Evolutionary conservation across 2,888 invertebrate species (phyloP), one percentile per base, ranked within the genome.

Genomic region (Standfussiana lucernea): DNA sequence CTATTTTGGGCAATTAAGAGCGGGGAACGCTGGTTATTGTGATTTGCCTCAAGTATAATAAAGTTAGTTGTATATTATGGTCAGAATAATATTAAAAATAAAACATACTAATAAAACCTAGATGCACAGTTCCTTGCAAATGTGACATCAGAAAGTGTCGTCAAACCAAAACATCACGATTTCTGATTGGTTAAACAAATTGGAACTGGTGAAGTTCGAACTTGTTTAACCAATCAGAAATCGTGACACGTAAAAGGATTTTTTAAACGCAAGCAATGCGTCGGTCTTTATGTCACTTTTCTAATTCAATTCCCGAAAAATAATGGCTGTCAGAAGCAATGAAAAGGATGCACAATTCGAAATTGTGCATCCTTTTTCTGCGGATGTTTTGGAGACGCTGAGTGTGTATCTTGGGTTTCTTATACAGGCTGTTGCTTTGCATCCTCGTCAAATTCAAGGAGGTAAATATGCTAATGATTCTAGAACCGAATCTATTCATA

Each of bases 11-110:
- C 59, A 59, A 62, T 67, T 61, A 61, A 42, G 45, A 78, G 50
- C 45, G 59, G 10, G 32, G 8, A 59, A 59, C 21, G 59, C 53
- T 47, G 35, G 37, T 64, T 79, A 45, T 69, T 82, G 68, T 80
- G 35, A 76, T 68, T 77, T 45, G 28, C n/a, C 32, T 82, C 15
- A 13, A 64, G 0, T 53, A 32, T 45, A 62, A 79, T 62, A 53
- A 47, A 21, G n/a, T 40, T 78, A 50, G 42, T 53, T 8, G 21
- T 50, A 50, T 18, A 28, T 50, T 24, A 47, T n/a, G 37, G 24
- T 53, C 15, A 50, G 28, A 13, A 42, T 62, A 67, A 40, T 53
- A 40, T 8, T 10, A 4, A 53, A 47, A 64, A 53, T 11, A n/a
- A 32, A 6, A 7, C 32, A 32, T 2, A 56, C 18, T 28, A 13